These are phyloP conservation scores for Lasioglossum figueresi DNA, from an alignment of 2,888 invertebrate genomes.

Conservation along the genomic window DNA sequence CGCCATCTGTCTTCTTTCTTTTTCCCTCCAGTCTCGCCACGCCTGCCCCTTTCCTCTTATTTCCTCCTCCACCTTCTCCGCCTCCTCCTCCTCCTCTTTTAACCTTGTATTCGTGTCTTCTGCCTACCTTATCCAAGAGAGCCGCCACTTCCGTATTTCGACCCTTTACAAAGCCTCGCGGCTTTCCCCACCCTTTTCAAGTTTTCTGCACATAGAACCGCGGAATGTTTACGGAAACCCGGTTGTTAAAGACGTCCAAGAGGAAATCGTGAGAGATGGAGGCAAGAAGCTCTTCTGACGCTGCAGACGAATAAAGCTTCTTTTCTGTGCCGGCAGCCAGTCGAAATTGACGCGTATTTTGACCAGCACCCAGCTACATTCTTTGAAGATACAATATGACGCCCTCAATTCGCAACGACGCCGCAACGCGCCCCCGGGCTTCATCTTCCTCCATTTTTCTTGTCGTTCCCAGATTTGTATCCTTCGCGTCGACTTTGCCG, in stretches of 20 bases:
- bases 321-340: constrained; percentile 12
- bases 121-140: constrained; percentile 32
- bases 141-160: constrained; percentile 36
- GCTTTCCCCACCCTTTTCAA: constrained; percentile 38
- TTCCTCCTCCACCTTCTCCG: constrained; percentile 14
- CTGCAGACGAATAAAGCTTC: constrained; percentile 24
- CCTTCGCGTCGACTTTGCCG: background rate
- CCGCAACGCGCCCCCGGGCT: background rate
- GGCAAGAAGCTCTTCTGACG: constrained; percentile 37
- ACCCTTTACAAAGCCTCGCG: constrained; percentile 47
- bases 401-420: background rate
- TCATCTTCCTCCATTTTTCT: background rate
- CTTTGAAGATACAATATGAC: constrained; percentile 16
- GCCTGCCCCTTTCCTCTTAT: constrained; percentile 34
- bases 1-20: constrained; percentile 47
- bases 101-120: constrained; percentile 39
- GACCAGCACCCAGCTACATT: constrained; percentile 24
- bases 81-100: constrained; percentile 39
- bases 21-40: constrained; percentile 18
- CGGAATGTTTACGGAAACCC: constrained; percentile 63
- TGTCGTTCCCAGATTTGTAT: background rate
- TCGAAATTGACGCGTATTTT: constrained; percentile 43
- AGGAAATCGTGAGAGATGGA: constrained; percentile 29
- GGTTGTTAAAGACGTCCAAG: constrained; percentile 59
- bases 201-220: constrained; percentile 53